Base-by-base conservation (phyloP, 2,113 vertebrate genomes). In the Pelusios castaneus region DNA sequence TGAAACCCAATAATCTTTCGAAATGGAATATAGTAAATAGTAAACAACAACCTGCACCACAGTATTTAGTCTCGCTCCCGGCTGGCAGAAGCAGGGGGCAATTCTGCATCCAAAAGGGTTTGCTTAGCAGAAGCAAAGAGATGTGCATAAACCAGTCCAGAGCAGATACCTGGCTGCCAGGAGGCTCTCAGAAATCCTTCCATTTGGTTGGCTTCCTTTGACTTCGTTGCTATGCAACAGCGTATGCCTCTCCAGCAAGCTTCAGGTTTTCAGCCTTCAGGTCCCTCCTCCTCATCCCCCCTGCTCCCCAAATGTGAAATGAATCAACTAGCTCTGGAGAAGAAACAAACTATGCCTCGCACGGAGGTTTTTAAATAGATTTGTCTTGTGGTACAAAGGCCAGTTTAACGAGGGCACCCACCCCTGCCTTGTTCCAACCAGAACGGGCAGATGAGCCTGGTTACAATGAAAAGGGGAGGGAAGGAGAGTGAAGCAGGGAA, bases 151-250 rank as follows among this genome's bases (percentile, higher is more conserved):
- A 91, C 93, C 92, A 81, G 90, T 29, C 95, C 45, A 94, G 58
- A 89, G 45, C 54, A 89, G 85, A n/a, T 31, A 96, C 96, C 95
- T 77, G 95, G 85, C 88, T 89, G 94, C 95, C 84, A 81, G 89
- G 80, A 93, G 80, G 82, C 77, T 24, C 95, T 81, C 94, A 2
- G 77, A 91, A 89, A 80, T 94, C 90, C 94, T 85, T 89, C 81
- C 91, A 5, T 95, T 51, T 82, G 93, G 34, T 97, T 91, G 97
- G 96, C 96, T 97, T 92, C 93, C 94, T 92, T 43, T 93, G 97
- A 91, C 96, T 97, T 93, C 70, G 98, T 98, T 98, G 97, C 98
- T 97, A 98, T 95, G 97, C 80, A 94, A 98, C 97, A 95, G 52
- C 88, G 91, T 84, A 89, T 55, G 96, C 97, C 83, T 97, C 92